phyloP scores from a whole-genome alignment of 2,113 vertebrate species.

The Anoplopoma fimbria region DNA sequence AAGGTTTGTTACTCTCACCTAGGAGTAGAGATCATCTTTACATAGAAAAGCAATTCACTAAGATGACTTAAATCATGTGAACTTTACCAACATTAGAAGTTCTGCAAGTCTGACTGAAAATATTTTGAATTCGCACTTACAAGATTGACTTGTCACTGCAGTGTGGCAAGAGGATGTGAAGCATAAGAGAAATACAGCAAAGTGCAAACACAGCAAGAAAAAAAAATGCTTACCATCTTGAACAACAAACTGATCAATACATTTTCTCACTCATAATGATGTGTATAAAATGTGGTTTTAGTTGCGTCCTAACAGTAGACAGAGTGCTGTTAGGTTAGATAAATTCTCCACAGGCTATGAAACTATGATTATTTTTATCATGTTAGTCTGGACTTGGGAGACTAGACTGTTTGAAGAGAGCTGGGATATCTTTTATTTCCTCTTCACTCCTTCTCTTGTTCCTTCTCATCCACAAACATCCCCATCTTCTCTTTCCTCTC shows the following conservation, averaged over 20 bases:
- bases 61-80: background rate
- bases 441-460: background rate
- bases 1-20: background rate
- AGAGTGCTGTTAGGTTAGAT: background rate
- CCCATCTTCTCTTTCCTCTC: background rate
- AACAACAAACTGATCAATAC: constrained; percentile 59
- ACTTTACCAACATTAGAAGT: background rate
- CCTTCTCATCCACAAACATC: constrained; percentile 8
- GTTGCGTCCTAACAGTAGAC: background rate
- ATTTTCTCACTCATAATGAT: constrained; percentile 31
- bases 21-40: too few relatives aligned
- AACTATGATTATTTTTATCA: background rate
- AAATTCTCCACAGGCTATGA: background rate
- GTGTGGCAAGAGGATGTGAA: background rate
- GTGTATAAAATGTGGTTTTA: background rate
- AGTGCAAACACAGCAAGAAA: constrained; percentile 49
- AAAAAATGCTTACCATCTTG: constrained; percentile 16
- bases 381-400: background rate
- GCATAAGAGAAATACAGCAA: constrained; percentile 18
- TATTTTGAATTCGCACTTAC: background rate
- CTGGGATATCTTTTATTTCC: background rate
- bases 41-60: background rate
- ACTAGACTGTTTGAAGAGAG: background rate
- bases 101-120: background rate
- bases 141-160: constrained; percentile 13